A percentile compares a stretch with the other conserved stretches of the same genome.
phyloP scores from a whole-genome alignment of 1,140 invertebrate species.

The Heliconius melpomene region DNA sequence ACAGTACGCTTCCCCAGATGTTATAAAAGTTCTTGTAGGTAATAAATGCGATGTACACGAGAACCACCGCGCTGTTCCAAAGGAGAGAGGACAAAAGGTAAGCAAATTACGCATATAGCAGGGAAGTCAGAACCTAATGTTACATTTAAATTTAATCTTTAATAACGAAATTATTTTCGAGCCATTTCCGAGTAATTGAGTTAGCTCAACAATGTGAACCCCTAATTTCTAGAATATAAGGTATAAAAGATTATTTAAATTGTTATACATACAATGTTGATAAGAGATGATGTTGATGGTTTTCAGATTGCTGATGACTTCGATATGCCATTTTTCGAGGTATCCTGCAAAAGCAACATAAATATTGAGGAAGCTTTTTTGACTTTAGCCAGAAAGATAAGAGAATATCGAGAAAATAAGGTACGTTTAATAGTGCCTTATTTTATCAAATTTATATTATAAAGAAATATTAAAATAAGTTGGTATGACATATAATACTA shows the following conservation, averaged over 20 bases:
- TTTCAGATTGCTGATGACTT: constrained; percentile 93
- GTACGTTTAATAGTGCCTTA: constrained; percentile 67
- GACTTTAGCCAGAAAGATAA: constrained; percentile 90
- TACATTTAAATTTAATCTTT: no score
- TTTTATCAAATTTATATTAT: no score
- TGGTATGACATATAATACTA: no score
- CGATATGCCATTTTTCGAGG: constrained; percentile 95
- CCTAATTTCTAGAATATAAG: no score
- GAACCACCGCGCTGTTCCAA: constrained; percentile 87
- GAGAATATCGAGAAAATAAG: constrained; percentile 88
- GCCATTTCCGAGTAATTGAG: no score
- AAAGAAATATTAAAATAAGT: no score
- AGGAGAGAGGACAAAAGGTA: constrained; percentile 90
- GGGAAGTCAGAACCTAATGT: no score
- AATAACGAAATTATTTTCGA: no score
- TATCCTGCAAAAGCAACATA: constrained; percentile 94
- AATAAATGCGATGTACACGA: constrained; percentile 91
- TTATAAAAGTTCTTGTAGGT: constrained; percentile 91
- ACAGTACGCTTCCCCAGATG: constrained; percentile 92
- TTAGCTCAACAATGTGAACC: no score
- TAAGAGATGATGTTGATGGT: not conserved
- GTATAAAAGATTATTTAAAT: no score
- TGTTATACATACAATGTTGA: no score
- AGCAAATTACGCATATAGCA: not conserved
- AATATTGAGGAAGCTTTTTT: constrained; percentile 94